Percentiles rank a stretch among this genome's conserved stretches.
phyloP scores from a whole-genome alignment of 2,888 invertebrate genomes.

The Agyllia agylla region DNA sequence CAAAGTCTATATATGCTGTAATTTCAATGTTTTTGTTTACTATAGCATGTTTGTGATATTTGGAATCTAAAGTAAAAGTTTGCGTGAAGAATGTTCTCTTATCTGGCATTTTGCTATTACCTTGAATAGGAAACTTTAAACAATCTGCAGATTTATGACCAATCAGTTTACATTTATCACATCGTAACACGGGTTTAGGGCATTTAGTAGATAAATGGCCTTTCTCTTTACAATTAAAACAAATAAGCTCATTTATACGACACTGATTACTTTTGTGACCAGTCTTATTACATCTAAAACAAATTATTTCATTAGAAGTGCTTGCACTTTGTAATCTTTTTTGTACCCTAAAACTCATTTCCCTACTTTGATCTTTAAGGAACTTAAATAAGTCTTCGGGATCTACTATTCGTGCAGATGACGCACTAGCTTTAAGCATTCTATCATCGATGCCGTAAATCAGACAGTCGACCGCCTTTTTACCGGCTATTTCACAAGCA shows the following conservation, averaged over 20 bases:
- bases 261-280: slow-evolving; percentile 13
- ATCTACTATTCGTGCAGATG: slow-evolving; percentile 37
- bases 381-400: slow-evolving; percentile 56
- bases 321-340: neutral
- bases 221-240: slow-evolving; percentile 12
- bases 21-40: neutral
- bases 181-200: neutral
- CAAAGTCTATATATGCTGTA: neutral
- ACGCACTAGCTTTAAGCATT: slow-evolving; percentile 42
- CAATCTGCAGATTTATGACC: slow-evolving; percentile 1
- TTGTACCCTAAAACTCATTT: neutral
- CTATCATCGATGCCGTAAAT: slow-evolving; percentile 52
- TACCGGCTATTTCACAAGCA: slow-evolving; percentile 47
- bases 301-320: neutral
- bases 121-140: neutral
- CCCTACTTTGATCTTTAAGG: slow-evolving; percentile 39
- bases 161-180: neutral
- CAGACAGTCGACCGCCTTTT: slow-evolving; percentile 53
- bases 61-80: neutral
- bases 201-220: neutral
- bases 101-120: neutral
- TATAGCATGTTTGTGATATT: neutral
- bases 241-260: neutral
- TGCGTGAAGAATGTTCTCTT: neutral
- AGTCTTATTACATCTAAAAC: neutral